phyloP scores from a whole-genome alignment of 2,113 vertebrate species.

The Notarius quadriscutis region DNA sequence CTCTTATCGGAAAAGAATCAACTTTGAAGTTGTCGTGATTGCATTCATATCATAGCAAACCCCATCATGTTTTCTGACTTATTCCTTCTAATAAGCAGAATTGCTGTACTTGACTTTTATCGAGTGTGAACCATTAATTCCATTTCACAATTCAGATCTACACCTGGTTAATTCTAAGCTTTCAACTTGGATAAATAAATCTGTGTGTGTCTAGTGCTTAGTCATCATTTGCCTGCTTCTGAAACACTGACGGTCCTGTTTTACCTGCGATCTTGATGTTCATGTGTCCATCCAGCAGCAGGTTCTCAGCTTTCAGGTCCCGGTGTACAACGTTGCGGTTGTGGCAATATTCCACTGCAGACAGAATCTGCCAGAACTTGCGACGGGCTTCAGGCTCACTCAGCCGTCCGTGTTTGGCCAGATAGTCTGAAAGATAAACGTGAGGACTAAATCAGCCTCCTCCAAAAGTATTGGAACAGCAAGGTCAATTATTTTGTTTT shows the following conservation, averaged over 20 bases:
- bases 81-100: background rate
- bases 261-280: slow-evolving; percentile 56
- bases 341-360: slow-evolving; percentile 52
- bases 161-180: background rate
- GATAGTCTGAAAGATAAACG: slow-evolving; percentile 42
- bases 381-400: slow-evolving; percentile 48
- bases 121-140: background rate
- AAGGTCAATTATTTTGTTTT: too few species aligned
- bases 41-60: background rate
- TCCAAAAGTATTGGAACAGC: background rate
- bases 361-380: slow-evolving; percentile 55
- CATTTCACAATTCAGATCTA: background rate
- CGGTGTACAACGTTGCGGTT: slow-evolving; percentile 49
- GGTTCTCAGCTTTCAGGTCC: slow-evolving; percentile 54
- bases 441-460: background rate
- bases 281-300: slow-evolving; percentile 51
- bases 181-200: background rate
- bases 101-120: background rate
- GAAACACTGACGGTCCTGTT: background rate
- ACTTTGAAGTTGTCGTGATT: background rate
- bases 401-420: slow-evolving; percentile 51
- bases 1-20: background rate
- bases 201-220: background rate
- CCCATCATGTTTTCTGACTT: background rate
- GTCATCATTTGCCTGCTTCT: background rate